Percentiles rank a stretch among this genome's conserved stretches.
Conservation (phyloP, 2,113 vertebrate species). For the Heterotilapia buettikoferi region DNA sequence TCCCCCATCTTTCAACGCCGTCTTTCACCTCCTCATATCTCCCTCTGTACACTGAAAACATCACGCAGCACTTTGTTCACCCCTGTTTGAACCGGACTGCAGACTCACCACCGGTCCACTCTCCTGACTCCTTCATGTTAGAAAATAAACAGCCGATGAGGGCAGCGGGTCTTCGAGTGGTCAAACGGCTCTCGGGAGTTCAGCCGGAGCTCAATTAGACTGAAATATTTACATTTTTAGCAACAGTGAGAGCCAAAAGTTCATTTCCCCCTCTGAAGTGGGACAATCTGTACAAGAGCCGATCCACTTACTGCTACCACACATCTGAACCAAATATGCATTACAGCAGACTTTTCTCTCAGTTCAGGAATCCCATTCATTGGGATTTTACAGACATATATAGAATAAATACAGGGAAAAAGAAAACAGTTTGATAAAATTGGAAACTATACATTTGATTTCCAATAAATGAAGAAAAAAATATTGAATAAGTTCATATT, state of each 20-base stretch:
- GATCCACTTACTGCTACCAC: not conserved
- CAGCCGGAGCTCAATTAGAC: not conserved
- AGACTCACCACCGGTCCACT: not conserved
- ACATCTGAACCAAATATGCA: not conserved
- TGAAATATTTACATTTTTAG: constrained; percentile 13
- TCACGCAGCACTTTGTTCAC: not conserved
- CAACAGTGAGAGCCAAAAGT: not conserved
- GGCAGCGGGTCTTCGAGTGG: not conserved
- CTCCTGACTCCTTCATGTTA: not conserved
- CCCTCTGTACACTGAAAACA: not conserved
- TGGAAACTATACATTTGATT: not conserved
- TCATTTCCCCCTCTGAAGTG: not conserved
- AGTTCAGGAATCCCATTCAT: not conserved
- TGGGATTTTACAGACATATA: not conserved
- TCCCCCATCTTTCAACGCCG: not conserved
- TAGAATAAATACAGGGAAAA: not conserved
- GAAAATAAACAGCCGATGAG: not conserved
- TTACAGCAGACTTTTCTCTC: not conserved
- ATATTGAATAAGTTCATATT: not conserved
- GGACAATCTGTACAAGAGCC: not conserved
- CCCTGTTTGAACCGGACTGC: not conserved
- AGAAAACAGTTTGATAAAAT: not conserved
- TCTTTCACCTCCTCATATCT: not conserved
- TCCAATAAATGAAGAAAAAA: not conserved
- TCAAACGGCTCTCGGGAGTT: not conserved